Evolutionary conservation across 2,797 vertebrate species (phyloP), one percentile per base, ranked within the genome.

Genomic region (Microctenopoma stevenorrisi): DNA sequence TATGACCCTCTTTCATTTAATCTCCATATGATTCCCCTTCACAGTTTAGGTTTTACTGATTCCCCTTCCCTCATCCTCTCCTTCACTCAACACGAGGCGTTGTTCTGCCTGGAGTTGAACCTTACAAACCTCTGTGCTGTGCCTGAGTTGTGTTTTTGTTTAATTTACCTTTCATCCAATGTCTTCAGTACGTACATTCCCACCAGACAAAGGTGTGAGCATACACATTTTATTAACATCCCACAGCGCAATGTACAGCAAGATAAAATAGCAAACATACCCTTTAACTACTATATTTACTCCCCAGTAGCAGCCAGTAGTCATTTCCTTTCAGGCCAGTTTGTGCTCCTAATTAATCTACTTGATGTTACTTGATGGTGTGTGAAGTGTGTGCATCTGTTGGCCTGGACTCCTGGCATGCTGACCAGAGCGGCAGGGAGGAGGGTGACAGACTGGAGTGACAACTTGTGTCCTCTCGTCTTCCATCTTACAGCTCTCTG

Each of bases 401-500:
- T 84, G 44, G 43, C 61, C 61, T 13, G 1, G 26, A 66, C 58
- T 71, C 13, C 46, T 74, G 73, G 65, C 69, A 58, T 58, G 52
- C 52, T 52, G 64, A 67, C 60, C 69, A 49, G 18, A 26, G 50
- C 50, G 65, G n/a, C 64, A 76, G 43, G 49, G 38, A 70, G 57
- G 67, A 68, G 47, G 50, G 69, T 72, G 72, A 48, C 68, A 78
- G 66, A 79, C 81, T 48, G 38, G 73, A 84, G 76, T 76, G 80
- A 82, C 74, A 72, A 59, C 71, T 43, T 71, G 63, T 84, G 64
- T 72, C 73, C 55, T 67, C 30, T 70, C 49, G n/a, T 47, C 68
- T 53, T 48, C 48, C 59, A 3, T 49, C 49, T 77, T 49, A 53
- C 63, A 37, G 60, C 35, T 53, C 30, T 38, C 47, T 57, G 72